Evolutionary conservation across 2,797 vertebrate genomes (phyloP), one percentile per base, ranked within the genome.

Genomic region (Pseudopleuronectes americanus): DNA sequence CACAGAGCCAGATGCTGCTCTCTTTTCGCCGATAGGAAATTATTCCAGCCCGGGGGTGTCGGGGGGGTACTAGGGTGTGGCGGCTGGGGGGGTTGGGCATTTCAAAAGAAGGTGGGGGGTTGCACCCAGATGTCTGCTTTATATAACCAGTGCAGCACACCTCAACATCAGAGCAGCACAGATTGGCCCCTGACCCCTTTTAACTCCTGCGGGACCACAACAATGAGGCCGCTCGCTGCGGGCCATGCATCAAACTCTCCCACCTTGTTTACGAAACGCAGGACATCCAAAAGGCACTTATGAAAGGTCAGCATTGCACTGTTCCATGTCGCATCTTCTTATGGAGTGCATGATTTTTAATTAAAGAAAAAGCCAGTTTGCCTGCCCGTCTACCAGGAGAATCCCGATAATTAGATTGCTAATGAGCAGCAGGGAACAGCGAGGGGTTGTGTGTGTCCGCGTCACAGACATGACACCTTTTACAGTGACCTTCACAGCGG

Each of bases 41-140:
- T 55, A 90, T 87, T 87, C 71, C 69, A 77, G 88, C 88, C 89
- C 74, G 61, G 76, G 83, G 87, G 79, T 80, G 79, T 8, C 38
- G 73, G 59, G 76, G 76, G 76, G 77, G 77, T 59, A 47, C 47
- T 17, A 45, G 88, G 91, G 86, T 86, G 89, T 85, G 90, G 87
- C 68, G 53, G 62, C 17, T 45, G 17, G 28, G 64, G 63, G 77
- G 43, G 41, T 51, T 51, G 62, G 52, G 55, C 9, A 49, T 77
- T 79, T 80, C 23, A 76, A 76, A 79, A 28, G 47, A 48, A 76
- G 71, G 64, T 48, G 84, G 85, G 85, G 79, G 71, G 79, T 84
- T 48, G 31, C 45, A 45, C 67, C 67, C 76, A 77, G 73, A 87
- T 85, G 79, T 84, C 78, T 66, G 64, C 6, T 70, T 59, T 58